A percentile compares a stretch with the other conserved stretches of the same genome.
Conservation (phyloP, 2,888 invertebrate genomes). For the Trichopoda pennipes region DNA sequence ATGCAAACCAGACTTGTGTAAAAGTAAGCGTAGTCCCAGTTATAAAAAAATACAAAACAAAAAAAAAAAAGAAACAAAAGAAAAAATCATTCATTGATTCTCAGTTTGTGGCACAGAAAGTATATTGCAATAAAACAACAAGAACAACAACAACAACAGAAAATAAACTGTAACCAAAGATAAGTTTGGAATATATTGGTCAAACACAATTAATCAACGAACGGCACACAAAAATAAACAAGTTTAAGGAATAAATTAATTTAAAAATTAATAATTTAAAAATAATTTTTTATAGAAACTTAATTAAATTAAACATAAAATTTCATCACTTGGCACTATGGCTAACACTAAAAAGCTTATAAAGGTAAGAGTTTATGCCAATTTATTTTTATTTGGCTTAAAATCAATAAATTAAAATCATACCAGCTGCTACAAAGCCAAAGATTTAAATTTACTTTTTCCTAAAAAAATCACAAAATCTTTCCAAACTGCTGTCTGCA, state of each 20-base stretch:
- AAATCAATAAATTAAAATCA: conserved; percentile 66
- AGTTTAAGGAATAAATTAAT: not conserved
- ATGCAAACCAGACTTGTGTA: conserved; percentile 64
- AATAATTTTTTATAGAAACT: conserved; percentile 20
- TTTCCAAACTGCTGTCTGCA: not conserved
- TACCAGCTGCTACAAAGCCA: conserved; percentile 54
- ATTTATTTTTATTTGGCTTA: conserved; percentile 46
- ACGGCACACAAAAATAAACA: conserved; percentile 9
- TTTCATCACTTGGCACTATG: conserved; percentile 48
- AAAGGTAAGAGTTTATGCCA: conserved; percentile 54
- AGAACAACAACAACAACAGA: conserved; percentile 39
- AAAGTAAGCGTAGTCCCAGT: conserved; percentile 46
- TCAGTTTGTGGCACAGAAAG: conserved; percentile 41
- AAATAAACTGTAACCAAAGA: conserved; percentile 51
- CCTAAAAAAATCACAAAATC: not conserved
- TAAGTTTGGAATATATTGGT: conserved; percentile 60
- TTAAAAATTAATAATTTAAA: conserved; percentile 16
- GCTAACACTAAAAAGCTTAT: conserved; percentile 46
- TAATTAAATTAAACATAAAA: conserved; percentile 13
- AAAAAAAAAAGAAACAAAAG: conserved; percentile 15
- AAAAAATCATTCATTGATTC: conserved; percentile 58
- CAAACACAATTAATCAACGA: conserved; percentile 33
- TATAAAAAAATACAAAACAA: conserved; percentile 21
- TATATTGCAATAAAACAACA: conserved; percentile 50
- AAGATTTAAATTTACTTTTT: conserved; percentile 4